Evolutionary conservation across 2,888 invertebrate species (phyloP).

Genomic region (Hypena proboscidalis): DNA sequence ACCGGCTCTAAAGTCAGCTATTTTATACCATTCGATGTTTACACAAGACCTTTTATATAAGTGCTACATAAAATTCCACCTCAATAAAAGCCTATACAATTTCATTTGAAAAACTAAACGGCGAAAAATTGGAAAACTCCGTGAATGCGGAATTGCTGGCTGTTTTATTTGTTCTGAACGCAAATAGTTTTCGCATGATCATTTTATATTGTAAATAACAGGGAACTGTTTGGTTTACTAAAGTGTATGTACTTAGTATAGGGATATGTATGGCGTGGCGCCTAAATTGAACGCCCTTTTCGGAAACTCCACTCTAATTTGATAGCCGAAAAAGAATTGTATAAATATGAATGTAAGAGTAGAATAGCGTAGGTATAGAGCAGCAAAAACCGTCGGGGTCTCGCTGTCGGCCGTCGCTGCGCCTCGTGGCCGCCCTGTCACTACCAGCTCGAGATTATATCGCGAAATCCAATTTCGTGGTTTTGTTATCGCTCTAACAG

Average conservation of each 20-base stretch:
- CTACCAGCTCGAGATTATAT: slow-evolving; percentile 78
- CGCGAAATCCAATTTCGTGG: slow-evolving; percentile 84
- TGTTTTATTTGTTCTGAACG: neutral
- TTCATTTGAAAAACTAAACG: slow-evolving; percentile 21
- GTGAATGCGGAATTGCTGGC: neutral
- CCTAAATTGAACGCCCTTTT: slow-evolving; percentile 9
- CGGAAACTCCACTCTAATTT: slow-evolving; percentile 11
- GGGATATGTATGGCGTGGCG: neutral
- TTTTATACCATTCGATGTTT: slow-evolving; percentile 14
- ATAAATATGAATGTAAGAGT: slow-evolving; percentile 29
- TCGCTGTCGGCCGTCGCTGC: slow-evolving; percentile 36
- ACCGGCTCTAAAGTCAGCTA: slow-evolving; percentile 16
- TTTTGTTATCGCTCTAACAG: slow-evolving; percentile 77
- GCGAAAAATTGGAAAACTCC: slow-evolving; percentile 4
- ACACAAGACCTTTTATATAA: slow-evolving; percentile 18
- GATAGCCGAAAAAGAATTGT: slow-evolving; percentile 30
- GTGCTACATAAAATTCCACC: slow-evolving; percentile 14
- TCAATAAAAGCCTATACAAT: slow-evolving; percentile 16
- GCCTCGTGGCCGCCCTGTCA: slow-evolving; percentile 67
- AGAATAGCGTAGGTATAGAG: slow-evolving; percentile 22
- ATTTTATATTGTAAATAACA: neutral
- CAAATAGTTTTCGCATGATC: neutral
- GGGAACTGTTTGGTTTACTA: no score
- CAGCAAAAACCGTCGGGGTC: slow-evolving; percentile 46
- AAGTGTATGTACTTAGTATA: neutral